These are phyloP conservation scores for Apamea epomidion DNA, from an alignment of 2,888 invertebrate species.

Conservation along the genomic window DNA sequence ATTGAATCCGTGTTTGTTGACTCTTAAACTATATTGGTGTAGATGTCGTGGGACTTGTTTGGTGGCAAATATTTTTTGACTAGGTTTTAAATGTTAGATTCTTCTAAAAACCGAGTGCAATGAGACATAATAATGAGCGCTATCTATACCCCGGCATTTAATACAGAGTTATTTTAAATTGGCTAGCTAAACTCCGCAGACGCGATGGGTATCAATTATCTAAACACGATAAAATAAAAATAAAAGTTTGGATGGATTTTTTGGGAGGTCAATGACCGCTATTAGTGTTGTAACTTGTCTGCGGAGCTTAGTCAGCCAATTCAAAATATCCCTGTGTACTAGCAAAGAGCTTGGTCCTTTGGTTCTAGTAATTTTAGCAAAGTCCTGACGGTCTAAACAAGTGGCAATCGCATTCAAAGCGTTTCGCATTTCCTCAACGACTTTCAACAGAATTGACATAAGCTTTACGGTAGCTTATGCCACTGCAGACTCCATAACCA, in stretches of 20 bases:
- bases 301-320: too few relatives aligned
- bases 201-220: too few relatives aligned
- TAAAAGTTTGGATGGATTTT: too few relatives aligned
- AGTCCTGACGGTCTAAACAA: not conserved
- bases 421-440: not conserved
- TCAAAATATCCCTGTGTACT: too few relatives aligned
- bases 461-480: not conserved
- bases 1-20: conserved; percentile 65
- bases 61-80: not conserved
- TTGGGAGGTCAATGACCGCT: too few relatives aligned
- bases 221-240: too few relatives aligned
- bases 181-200: not conserved
- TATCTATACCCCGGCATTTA: too few relatives aligned
- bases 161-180: not conserved
- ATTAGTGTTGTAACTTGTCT: too few relatives aligned
- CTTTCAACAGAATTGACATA: not conserved
- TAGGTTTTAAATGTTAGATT: not conserved
- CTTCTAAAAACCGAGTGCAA: not conserved
- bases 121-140: too few relatives aligned
- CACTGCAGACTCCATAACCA: not conserved
- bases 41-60: conserved; percentile 36
- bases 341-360: not conserved
- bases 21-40: conserved; percentile 54
- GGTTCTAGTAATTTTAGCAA: not conserved
- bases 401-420: not conserved